phyloP scores from a whole-genome alignment of 2,888 invertebrate genomes.

The Drosophila sordidula region DNA sequence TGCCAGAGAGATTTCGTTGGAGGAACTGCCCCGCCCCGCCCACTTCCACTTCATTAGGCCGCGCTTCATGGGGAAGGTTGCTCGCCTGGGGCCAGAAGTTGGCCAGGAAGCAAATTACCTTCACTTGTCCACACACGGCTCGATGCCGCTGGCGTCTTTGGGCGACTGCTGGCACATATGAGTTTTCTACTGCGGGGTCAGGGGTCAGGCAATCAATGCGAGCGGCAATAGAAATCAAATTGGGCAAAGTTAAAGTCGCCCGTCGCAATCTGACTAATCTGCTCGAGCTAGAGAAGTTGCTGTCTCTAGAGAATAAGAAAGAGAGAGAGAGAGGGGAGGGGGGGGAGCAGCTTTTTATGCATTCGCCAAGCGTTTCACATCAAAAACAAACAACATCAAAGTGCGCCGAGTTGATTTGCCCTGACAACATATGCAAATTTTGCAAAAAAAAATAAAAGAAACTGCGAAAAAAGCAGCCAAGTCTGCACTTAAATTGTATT shows the following conservation, averaged over 20 bases:
- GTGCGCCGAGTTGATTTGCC: constrained; percentile 37
- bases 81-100: constrained; percentile 33
- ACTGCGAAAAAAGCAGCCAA: neutral
- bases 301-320: constrained; percentile 33
- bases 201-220: constrained; percentile 66
- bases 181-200: constrained; percentile 43
- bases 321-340: constrained; percentile 3
- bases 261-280: constrained; percentile 47
- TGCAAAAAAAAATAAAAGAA: neutral
- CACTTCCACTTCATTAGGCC: constrained; percentile 57
- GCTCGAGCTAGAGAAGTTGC: constrained; percentile 7
- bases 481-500: constrained; percentile 10
- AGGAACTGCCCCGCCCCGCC: neutral
- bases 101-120: constrained; percentile 65
- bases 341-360: constrained; percentile 32
- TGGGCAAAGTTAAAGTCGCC: constrained; percentile 31
- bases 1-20: neutral
- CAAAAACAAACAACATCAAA: constrained; percentile 61
- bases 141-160: constrained; percentile 35
- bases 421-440: constrained; percentile 56
- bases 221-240: constrained; percentile 52
- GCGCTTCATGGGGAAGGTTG: constrained; percentile 29
- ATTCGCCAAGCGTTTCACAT: constrained; percentile 50
- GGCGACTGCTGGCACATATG: constrained; percentile 35
- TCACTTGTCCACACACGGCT: constrained; percentile 60